These are phyloP conservation scores for Papilio polytes DNA, from an alignment of 1,140 invertebrate genomes.

Conservation along the genomic window DNA sequence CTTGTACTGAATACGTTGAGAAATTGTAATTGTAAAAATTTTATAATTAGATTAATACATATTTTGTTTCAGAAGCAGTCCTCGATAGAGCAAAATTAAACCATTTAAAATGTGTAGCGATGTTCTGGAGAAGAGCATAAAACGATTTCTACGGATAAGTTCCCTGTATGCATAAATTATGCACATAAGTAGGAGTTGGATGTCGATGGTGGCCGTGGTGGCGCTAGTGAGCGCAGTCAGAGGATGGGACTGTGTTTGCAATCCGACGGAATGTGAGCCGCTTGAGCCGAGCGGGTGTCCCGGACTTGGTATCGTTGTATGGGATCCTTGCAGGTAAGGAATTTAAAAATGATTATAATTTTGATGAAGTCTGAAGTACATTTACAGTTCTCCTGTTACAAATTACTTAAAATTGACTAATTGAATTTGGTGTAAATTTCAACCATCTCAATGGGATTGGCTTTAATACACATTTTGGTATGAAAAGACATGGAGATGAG, in stretches of 20 bases:
- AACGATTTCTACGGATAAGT: conserved; percentile 48
- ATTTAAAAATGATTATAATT: not conserved
- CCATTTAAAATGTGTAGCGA: conserved; percentile 49
- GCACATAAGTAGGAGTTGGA: conserved; percentile 58
- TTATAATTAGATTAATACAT: too few species aligned
- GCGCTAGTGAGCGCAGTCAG: conserved; percentile 65
- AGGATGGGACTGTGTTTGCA: conserved; percentile 84
- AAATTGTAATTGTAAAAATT: too few species aligned
- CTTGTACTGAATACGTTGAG: too few species aligned
- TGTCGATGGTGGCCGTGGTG: conserved; percentile 75
- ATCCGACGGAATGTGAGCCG: conserved; percentile 85
- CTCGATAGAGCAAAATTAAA: not conserved
- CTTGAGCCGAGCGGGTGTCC: conserved; percentile 85
- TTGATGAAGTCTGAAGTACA: not conserved
- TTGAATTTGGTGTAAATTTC: too few species aligned
- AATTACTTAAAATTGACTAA: too few species aligned
- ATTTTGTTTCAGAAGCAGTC: conserved; percentile 12
- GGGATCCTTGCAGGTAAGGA: conserved; percentile 85
- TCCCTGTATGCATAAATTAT: conserved; percentile 72
- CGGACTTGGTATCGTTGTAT: conserved; percentile 85
- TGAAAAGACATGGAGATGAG: too few species aligned
- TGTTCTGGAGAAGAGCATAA: conserved; percentile 57
- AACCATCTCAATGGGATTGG: too few species aligned
- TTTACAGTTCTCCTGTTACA: too few species aligned
- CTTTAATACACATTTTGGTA: too few species aligned